Percentiles rank a stretch among this genome's conserved stretches.
phyloP scores from a whole-genome alignment of 2,113 vertebrate genomes.

The Nyctibius bracteatus region DNA sequence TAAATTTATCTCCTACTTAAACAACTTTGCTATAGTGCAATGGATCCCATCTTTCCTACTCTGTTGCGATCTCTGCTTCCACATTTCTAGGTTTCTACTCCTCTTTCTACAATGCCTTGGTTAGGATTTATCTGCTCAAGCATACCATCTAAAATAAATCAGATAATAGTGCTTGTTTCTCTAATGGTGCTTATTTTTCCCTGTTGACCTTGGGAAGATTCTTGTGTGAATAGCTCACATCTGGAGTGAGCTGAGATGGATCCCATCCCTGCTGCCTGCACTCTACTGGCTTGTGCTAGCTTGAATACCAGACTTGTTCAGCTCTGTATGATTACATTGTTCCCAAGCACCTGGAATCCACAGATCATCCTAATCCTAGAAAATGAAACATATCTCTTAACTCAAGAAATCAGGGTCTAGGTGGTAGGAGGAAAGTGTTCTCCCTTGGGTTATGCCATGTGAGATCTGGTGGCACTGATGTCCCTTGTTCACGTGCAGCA shows the following conservation, averaged over 20 bases:
- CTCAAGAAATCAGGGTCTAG: neutral
- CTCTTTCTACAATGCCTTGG: neutral
- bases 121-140: neutral
- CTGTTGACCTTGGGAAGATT: neutral
- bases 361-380: neutral
- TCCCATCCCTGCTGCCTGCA: neutral
- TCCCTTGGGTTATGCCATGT: neutral
- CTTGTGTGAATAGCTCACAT: neutral
- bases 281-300: neutral
- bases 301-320: neutral
- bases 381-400: neutral
- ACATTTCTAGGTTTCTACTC: neutral
- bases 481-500: neutral
- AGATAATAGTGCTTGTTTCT: neutral
- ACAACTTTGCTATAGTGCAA: neutral
- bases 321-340: neutral
- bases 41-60: neutral
- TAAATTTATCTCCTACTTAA: neutral
- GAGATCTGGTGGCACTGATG: neutral
- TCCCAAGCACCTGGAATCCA: neutral
- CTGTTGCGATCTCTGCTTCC: neutral
- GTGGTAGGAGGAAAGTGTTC: neutral
- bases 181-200: neutral
- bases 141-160: neutral
- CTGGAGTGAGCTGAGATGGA: neutral